Percentiles rank a stretch among this genome's conserved stretches.
phyloP scores from a whole-genome alignment of 2,888 invertebrate genomes.

The Lingula anatina region DNA sequence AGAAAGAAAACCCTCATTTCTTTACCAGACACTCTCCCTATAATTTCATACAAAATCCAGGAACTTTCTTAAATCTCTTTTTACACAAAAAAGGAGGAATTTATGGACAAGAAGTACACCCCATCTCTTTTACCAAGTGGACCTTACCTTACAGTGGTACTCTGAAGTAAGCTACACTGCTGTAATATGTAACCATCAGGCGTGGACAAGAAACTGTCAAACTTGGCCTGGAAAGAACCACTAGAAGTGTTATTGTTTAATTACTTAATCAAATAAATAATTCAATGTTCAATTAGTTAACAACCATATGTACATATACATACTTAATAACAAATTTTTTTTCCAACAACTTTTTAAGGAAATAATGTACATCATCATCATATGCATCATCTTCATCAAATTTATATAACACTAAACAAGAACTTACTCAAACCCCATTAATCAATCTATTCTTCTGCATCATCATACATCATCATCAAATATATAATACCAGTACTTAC shows the following conservation, averaged over 20 bases:
- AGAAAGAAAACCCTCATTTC: neutral
- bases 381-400: no score
- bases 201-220: slow-evolving; percentile 79
- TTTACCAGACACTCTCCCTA: neutral
- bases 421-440: no score
- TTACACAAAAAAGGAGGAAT: neutral
- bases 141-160: slow-evolving; percentile 59
- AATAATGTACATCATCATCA: no score
- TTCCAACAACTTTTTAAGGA: no score
- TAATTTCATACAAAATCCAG: neutral
- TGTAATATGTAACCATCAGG: slow-evolving; percentile 80
- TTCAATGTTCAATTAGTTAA: no score
- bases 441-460: no score
- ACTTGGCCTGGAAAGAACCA: slow-evolving; percentile 64
- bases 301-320: no score
- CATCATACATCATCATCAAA: no score
- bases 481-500: no score
- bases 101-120: neutral
- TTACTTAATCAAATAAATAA: slow-evolving; percentile 1
- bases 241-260: neutral
- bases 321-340: no score
- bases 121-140: neutral
- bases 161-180: slow-evolving; percentile 79
- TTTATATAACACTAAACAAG: no score
- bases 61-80: no score